Conservation (phyloP, 1,140 invertebrate species). For the Drosophila kepulauana region DNA sequence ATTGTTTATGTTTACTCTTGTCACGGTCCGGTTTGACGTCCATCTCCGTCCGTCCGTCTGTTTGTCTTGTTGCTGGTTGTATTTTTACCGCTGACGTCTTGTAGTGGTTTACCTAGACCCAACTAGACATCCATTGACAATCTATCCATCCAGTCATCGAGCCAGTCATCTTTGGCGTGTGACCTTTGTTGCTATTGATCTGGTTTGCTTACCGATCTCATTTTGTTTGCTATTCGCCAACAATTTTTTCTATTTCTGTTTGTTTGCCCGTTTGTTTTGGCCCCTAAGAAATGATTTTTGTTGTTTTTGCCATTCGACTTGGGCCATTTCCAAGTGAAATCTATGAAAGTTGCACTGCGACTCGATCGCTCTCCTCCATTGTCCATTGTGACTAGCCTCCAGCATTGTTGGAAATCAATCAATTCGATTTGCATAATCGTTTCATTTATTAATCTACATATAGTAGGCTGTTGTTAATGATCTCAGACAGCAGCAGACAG, state of each 20-base stretch:
- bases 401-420: constrained; percentile 41
- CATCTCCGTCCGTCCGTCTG: constrained; percentile 9
- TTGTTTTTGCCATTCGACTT: constrained; percentile 32
- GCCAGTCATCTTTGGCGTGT: constrained; percentile 31
- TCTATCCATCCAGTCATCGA: constrained; percentile 49
- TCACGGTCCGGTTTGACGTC: constrained; percentile 27
- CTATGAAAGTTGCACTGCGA: constrained; percentile 70
- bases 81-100: constrained; percentile 59
- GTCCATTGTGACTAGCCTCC: constrained; percentile 27
- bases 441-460: constrained; percentile 12
- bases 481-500: neutral
- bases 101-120: constrained; percentile 81
- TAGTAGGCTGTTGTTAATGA: constrained; percentile 24
- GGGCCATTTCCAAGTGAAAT: constrained; percentile 82
- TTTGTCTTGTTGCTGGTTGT: constrained; percentile 35
- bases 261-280: constrained; percentile 38
- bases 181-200: constrained; percentile 75
- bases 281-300: constrained; percentile 43
- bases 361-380: constrained; percentile 12
- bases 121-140: constrained; percentile 70
- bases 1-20: constrained; percentile 69
- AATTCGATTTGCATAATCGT: constrained; percentile 22
- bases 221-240: constrained; percentile 29
- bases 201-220: constrained; percentile 58
- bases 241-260: neutral